These are phyloP conservation scores for Theristicus caerulescens DNA, from an alignment of 2,113 vertebrate species.

Conservation along the genomic window DNA sequence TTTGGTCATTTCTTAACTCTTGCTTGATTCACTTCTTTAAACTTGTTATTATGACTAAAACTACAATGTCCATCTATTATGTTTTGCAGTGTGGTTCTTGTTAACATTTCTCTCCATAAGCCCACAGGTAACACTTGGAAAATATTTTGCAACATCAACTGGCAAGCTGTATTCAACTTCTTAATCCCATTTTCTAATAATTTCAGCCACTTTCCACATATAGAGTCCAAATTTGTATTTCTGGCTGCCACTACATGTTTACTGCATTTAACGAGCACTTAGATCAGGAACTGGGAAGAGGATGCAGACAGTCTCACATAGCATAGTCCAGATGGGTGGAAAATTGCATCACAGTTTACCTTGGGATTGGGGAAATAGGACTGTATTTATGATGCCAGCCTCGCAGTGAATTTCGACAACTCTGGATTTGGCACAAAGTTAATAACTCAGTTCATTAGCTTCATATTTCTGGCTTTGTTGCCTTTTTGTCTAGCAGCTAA, in stretches of 20 bases:
- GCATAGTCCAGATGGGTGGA: background rate
- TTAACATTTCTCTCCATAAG: background rate
- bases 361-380: background rate
- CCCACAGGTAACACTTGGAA: background rate
- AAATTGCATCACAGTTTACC: background rate
- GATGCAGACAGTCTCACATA: background rate
- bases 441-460: background rate
- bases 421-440: background rate
- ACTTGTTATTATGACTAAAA: background rate
- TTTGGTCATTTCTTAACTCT: background rate
- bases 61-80: background rate
- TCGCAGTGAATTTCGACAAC: background rate
- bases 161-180: background rate
- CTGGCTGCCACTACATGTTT: background rate
- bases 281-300: background rate
- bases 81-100: background rate
- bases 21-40: background rate
- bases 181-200: background rate
- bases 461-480: background rate
- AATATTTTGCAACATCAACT: background rate
- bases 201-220: background rate
- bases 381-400: background rate
- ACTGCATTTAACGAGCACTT: background rate
- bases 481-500: background rate
- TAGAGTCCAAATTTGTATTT: background rate